Evolutionary conservation across 2,797 vertebrate species (phyloP).

Genomic region (Sternotherus odoratus): DNA sequence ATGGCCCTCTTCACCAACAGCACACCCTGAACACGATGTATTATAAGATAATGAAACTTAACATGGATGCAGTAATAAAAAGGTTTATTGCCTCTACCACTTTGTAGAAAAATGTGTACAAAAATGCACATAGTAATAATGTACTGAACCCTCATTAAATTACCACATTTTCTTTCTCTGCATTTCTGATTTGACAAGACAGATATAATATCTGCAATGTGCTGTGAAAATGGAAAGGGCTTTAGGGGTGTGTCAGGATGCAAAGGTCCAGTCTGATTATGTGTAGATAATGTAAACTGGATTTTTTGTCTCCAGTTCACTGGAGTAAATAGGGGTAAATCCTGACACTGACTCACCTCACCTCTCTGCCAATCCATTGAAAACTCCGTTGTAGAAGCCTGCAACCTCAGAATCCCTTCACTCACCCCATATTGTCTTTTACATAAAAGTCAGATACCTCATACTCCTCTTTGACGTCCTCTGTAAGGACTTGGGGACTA

Average conservation of each 20-base stretch:
- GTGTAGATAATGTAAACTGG: neutral
- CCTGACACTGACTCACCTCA: neutral
- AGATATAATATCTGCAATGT: neutral
- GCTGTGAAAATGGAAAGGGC: neutral
- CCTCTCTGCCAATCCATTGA: neutral
- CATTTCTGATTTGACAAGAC: conserved; percentile 28
- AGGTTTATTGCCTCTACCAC: neutral
- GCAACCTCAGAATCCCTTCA: neutral
- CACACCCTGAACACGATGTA: neutral
- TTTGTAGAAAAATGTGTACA: neutral
- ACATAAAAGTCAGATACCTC: neutral
- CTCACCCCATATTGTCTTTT: neutral
- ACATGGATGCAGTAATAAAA: neutral
- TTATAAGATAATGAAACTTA: neutral
- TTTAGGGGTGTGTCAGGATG: neutral
- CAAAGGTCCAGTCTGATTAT: neutral
- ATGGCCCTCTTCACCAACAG: neutral
- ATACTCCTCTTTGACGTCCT: neutral
- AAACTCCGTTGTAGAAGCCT: neutral
- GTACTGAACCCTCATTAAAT: neutral
- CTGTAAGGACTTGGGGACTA: neutral
- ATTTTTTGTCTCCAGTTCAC: neutral
- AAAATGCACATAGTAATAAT: neutral
- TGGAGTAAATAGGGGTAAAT: neutral
- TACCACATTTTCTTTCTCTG: neutral